phyloP scores from a whole-genome alignment of 2,113 vertebrate genomes.

The Pycnonotus jocosus region DNA sequence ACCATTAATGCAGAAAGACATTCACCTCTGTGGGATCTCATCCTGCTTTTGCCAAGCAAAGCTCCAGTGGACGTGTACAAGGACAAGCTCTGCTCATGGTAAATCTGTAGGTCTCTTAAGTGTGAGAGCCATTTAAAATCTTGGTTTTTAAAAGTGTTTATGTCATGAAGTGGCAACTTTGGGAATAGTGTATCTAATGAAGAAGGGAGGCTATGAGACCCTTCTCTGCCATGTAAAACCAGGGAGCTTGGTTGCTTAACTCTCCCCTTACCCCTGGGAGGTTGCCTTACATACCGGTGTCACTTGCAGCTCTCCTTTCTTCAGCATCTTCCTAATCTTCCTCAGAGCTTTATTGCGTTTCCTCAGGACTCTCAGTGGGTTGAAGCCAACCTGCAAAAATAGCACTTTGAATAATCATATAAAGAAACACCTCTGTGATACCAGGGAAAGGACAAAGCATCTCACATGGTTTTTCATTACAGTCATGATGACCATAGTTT shows the following conservation, averaged over 20 bases:
- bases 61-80: not conserved
- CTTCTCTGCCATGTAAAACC: not conserved
- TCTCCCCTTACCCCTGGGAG: fast-evolving
- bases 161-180: not conserved
- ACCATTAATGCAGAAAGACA: not conserved
- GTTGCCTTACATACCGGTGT: constrained; percentile 72
- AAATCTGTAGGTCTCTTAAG: not conserved
- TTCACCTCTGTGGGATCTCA: not conserved
- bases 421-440: not conserved
- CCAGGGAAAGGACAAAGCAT: not conserved
- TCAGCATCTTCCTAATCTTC: constrained; percentile 84
- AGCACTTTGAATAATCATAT: not conserved
- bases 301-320: constrained; percentile 79
- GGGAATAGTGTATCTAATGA: not conserved
- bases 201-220: not conserved
- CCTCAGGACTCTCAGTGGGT: constrained; percentile 83
- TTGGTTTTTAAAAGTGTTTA: not conserved
- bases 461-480: not conserved
- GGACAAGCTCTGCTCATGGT: not conserved
- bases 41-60: not conserved
- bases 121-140: not conserved
- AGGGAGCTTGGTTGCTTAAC: not conserved
- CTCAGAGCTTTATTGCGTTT: constrained; percentile 92
- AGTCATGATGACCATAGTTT: not conserved
- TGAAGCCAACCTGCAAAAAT: constrained; percentile 85